Evolutionary conservation across 2,888 invertebrate species (phyloP).

Genomic region (Corbicula japonica): DNA sequence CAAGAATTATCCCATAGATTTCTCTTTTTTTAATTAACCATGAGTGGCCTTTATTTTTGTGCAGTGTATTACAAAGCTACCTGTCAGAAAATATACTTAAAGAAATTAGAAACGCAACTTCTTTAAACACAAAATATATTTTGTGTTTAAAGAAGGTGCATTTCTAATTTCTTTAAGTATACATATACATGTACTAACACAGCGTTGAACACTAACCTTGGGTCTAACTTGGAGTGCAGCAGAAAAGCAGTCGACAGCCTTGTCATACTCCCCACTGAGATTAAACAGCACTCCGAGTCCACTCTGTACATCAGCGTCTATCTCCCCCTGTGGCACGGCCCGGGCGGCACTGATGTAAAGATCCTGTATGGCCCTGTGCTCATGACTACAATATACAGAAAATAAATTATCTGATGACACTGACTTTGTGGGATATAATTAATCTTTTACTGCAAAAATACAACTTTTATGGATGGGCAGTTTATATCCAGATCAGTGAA

Average conservation of each 20-base stretch:
- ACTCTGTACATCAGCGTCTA: slow-evolving; percentile 95
- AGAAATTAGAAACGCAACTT: no score
- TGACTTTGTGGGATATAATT: not conserved
- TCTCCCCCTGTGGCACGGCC: slow-evolving; percentile 80
- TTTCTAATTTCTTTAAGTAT: no score
- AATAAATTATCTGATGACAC: not conserved
- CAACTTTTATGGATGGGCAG: not conserved
- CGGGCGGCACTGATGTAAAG: slow-evolving; percentile 82
- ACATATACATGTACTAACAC: no score
- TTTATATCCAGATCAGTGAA: no score
- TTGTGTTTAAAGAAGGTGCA: no score
- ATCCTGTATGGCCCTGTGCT: slow-evolving; percentile 79
- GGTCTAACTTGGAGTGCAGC: slow-evolving; percentile 94
- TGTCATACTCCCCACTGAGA: slow-evolving; percentile 96
- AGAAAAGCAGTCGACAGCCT: slow-evolving; percentile 98
- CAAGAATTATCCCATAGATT: no score
- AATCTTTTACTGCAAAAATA: not conserved
- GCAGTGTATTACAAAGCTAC: no score
- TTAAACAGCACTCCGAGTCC: slow-evolving; percentile 98
- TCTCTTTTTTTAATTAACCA: no score
- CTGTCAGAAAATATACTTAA: no score
- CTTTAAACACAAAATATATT: no score
- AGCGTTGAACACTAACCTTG: no score
- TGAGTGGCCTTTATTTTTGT: no score
- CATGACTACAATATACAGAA: slow-evolving; percentile 63